Conservation (phyloP, 2,797 vertebrate genomes). For the Pangasius larnaudii region DNA sequence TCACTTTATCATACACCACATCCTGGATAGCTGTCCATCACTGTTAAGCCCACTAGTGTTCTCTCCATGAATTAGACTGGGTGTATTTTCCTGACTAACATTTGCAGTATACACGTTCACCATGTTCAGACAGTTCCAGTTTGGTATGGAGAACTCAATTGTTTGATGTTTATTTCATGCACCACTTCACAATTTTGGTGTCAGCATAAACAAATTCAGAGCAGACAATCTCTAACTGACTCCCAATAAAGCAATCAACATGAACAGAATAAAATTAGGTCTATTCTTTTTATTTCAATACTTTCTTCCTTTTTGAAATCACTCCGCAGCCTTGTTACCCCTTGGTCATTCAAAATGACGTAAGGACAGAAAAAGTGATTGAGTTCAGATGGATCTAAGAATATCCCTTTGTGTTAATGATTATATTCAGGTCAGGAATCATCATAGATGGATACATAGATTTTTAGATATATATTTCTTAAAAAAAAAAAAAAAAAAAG, state of each 20-base stretch:
- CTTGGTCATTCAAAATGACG: neutral
- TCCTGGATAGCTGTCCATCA: constrained; percentile 11
- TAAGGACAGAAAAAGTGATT: neutral
- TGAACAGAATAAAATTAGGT: constrained; percentile 18
- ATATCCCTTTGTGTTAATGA: neutral
- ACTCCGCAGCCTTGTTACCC: neutral
- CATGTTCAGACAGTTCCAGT: constrained; percentile 8
- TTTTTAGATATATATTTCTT: too few species aligned
- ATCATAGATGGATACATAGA: neutral
- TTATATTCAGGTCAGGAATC: neutral
- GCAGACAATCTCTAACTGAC: neutral
- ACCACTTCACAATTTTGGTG: neutral
- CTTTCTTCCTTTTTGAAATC: neutral
- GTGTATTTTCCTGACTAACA: neutral
- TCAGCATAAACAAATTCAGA: constrained; percentile 31
- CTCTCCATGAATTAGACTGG: neutral
- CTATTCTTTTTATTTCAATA: neutral
- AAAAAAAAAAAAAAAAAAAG: too few species aligned
- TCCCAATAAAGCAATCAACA: neutral
- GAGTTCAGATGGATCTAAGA: neutral
- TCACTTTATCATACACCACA: constrained; percentile 6
- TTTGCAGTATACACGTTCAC: neutral
- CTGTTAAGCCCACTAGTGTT: neutral
- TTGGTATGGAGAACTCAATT: constrained; percentile 6
- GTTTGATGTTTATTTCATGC: constrained; percentile 22